Percentiles rank a stretch among this genome's conserved stretches.
These are phyloP conservation scores for Dryobotodes eremita DNA, from an alignment of 2,888 invertebrate genomes.

Conservation along the genomic window DNA sequence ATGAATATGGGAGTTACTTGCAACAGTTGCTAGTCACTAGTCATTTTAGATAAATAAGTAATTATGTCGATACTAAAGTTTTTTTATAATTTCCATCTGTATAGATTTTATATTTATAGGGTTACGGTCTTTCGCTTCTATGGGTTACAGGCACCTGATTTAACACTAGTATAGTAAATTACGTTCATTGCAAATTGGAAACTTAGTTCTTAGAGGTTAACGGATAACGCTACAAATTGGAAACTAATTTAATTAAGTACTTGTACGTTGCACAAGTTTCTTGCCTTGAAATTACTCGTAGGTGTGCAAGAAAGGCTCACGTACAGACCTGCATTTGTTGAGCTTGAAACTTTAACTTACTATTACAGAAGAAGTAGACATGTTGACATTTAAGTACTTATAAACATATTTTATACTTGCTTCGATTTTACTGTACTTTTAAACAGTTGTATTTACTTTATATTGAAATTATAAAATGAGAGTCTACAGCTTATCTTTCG, in stretches of 20 bases:
- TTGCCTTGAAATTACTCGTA: not conserved
- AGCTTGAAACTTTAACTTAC: not conserved
- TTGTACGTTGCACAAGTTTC: slow-evolving; percentile 10
- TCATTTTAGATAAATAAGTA: slow-evolving; percentile 25
- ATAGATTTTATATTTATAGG: slow-evolving; percentile 8
- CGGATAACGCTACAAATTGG: slow-evolving; percentile 13
- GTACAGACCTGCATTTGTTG: not conserved
- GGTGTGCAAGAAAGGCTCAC: not conserved
- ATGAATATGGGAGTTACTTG: slow-evolving; percentile 13
- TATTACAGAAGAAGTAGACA: slow-evolving; percentile 15
- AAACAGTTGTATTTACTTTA: not conserved
- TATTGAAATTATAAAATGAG: not conserved
- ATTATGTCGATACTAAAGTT: not conserved
- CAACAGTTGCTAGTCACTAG: slow-evolving; percentile 18
- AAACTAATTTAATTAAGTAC: slow-evolving; percentile 41
- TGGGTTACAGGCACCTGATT: not conserved
- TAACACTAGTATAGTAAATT: not conserved
- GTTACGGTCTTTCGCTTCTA: not conserved
- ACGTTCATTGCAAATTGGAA: slow-evolving; percentile 20
- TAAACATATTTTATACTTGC: not conserved
- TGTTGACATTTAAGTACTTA: not conserved
- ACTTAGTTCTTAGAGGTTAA: slow-evolving; percentile 26
- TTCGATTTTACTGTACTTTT: not conserved
- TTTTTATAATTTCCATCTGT: not conserved
- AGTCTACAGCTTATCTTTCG: not conserved